Conservation (phyloP, 2,113 vertebrate genomes). For the Pachyramphus minor region DNA sequence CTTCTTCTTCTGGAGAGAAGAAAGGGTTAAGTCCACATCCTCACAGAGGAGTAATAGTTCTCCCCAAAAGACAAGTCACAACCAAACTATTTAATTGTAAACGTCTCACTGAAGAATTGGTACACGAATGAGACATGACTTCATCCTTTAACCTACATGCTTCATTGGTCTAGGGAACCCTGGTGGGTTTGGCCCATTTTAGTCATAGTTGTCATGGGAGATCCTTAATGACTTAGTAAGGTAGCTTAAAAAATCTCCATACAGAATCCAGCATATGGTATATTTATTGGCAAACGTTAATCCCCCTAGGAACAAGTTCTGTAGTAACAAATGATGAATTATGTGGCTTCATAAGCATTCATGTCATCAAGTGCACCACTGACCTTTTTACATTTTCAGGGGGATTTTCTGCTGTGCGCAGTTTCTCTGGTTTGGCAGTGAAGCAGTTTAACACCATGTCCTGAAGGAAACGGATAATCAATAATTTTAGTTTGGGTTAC, state of each 20-base stretch:
- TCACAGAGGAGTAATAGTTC: not conserved
- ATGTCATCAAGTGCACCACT: conserved; percentile 65
- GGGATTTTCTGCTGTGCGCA: conserved; percentile 55
- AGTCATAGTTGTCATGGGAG: conserved; percentile 56
- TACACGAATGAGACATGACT: conserved; percentile 63
- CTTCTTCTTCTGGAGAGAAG: not conserved
- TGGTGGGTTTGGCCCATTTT: conserved; percentile 54
- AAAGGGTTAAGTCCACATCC: not conserved
- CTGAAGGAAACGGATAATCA: conserved; percentile 65
- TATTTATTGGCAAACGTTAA: conserved; percentile 68
- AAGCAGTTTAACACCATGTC: conserved; percentile 36
- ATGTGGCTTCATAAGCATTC: conserved; percentile 60
- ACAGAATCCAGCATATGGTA: conserved; percentile 56
- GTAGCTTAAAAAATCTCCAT: conserved; percentile 58
- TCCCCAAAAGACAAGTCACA: conserved; percentile 46
- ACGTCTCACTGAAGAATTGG: conserved; percentile 40
- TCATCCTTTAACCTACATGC: conserved; percentile 53
- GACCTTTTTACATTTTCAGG: conserved; percentile 70
- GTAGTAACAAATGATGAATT: conserved; percentile 71
- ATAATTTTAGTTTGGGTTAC: conserved; percentile 70
- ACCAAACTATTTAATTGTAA: conserved; percentile 56
- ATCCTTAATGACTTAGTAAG: conserved; percentile 58
- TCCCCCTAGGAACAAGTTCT: conserved; percentile 44
- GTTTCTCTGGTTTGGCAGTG: conserved; percentile 55
- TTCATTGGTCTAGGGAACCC: conserved; percentile 54